Evolutionary conservation across 2,113 vertebrate species (phyloP), one percentile per base, ranked within the genome.

Genomic region (Mormoops blainvillei): DNA sequence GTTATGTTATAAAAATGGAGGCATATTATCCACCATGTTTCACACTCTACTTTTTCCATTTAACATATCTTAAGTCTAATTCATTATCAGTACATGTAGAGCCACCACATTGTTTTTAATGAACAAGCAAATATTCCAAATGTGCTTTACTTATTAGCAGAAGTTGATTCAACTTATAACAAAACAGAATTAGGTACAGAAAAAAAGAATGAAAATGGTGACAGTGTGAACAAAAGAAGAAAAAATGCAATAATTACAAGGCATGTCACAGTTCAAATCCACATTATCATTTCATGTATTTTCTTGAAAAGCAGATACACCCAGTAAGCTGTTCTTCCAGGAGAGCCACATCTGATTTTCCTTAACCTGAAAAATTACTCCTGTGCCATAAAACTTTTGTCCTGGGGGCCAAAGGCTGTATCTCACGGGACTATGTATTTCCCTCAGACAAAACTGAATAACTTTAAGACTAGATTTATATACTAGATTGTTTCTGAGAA

Each of bases 291-390:
- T 85, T 78, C 74, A 67, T 80, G 12, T 71, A 54, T 31, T 92
- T 95, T 84, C 67, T 84, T 61, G 28, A 89, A 91, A 45, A 95
- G 36, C n/a, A 52, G 28, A 63, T 7, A 88, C 12, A 89, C 31
- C 50, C 67, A 58, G n/a, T 48, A 86, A 84, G 38, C 4, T 76
- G 4, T 67, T 89, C 19, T 89, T 90, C 26, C 0, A 63, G 74
- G 5, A 83, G 0, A 96, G 5, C 22, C 63, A 61, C 82, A 91
- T 71, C 19, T 76, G 80, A 94, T 93, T 71, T 97, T 93, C 68
- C 33, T 83, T 81, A 97, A 91, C 12, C 68, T 91, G 15, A 94
- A 97, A 83, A 70, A 83, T 77, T 89, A 89, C 43, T 93, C 28
- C 24, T 92, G 9, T 63, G 26, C 58, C 70, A 90, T 41, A 65